Conservation (phyloP, 2,797 vertebrate species). For the Heteromormyrus szaboi region DNA sequence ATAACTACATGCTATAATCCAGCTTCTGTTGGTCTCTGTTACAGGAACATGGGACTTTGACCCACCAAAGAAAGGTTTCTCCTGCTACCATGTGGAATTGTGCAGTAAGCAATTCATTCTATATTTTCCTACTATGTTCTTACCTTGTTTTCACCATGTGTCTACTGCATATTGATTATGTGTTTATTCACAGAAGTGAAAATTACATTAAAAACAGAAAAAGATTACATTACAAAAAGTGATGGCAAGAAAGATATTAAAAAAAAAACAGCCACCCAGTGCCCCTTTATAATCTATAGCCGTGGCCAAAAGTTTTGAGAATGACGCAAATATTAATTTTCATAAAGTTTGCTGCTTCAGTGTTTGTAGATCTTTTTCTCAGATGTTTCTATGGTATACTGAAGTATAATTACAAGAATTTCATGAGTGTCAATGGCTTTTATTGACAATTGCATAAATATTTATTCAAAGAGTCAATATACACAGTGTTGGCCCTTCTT, state of each 20-base stretch:
- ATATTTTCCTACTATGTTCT: neutral
- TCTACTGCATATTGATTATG: neutral
- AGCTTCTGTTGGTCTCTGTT: neutral
- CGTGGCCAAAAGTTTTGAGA: neutral
- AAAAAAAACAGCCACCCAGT: neutral
- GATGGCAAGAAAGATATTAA: neutral
- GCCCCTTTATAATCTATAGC: neutral
- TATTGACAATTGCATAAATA: no score
- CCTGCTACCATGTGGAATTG: neutral
- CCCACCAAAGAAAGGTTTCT: neutral
- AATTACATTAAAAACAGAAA: neutral
- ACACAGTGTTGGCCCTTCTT: no score
- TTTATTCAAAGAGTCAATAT: no score
- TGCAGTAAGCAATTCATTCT: neutral
- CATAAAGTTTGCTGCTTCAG: no score
- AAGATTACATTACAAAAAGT: neutral
- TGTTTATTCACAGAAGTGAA: neutral
- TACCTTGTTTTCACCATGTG: neutral
- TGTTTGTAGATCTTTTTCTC: no score
- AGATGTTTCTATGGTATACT: no score
- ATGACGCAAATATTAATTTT: neutral
- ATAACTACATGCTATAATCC: neutral
- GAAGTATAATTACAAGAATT: no score
- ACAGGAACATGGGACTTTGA: neutral
- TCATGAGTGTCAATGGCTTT: no score